Conservation (phyloP, 2,113 vertebrate species). For the Amia ocellicauda region DNA sequence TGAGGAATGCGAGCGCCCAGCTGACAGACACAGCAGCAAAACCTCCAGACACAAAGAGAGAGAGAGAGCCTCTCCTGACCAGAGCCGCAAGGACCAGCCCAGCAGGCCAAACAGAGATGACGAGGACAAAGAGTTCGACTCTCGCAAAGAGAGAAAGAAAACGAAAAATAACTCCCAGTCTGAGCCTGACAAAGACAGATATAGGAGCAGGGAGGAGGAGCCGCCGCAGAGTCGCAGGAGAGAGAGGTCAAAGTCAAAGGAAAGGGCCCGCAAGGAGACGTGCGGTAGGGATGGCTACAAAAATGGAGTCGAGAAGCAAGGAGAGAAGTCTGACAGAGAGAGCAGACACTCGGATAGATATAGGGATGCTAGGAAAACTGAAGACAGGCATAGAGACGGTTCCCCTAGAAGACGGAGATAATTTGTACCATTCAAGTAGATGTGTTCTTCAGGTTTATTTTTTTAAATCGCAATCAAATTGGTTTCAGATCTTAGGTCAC, state of each 20-base stretch:
- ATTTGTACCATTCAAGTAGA: neutral
- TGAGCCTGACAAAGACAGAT: constrained; percentile 56
- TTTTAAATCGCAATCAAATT: neutral
- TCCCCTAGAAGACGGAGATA: constrained; percentile 65
- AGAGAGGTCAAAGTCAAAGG: constrained; percentile 64
- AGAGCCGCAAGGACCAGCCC: constrained; percentile 43
- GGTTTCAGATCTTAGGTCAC: neutral
- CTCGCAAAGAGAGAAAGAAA: constrained; percentile 51
- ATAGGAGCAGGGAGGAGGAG: constrained; percentile 53
- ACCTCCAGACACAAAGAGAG: constrained; percentile 40
- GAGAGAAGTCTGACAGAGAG: constrained; percentile 50
- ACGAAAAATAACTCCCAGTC: constrained; percentile 55
- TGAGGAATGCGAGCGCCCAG: constrained; percentile 49
- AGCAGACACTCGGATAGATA: constrained; percentile 53
- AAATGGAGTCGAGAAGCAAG: constrained; percentile 57
- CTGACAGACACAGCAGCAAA: constrained; percentile 50
- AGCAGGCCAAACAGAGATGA: constrained; percentile 36
- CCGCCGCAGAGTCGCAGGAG: constrained; percentile 44
- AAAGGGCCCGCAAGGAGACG: constrained; percentile 47
- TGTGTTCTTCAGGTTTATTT: neutral
- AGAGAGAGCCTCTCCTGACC: constrained; percentile 44
- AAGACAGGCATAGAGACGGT: constrained; percentile 52
- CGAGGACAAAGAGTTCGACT: constrained; percentile 47
- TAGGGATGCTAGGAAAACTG: constrained; percentile 54
- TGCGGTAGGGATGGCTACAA: constrained; percentile 41